Conservation (phyloP, 2,888 invertebrate species). For the Ectropis crepuscularia region DNA sequence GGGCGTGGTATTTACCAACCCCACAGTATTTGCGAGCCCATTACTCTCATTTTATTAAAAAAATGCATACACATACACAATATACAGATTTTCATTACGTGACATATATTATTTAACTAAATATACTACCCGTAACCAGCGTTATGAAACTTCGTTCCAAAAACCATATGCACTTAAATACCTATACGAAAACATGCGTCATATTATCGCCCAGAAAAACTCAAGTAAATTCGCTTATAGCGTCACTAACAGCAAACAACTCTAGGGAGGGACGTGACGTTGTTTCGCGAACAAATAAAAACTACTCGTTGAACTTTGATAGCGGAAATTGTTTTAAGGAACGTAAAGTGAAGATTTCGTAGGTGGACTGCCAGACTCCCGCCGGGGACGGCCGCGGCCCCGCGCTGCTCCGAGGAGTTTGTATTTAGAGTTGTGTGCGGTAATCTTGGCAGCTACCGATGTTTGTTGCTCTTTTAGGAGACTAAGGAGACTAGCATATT, state of each 20-base stretch:
- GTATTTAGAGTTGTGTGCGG: too few relatives aligned
- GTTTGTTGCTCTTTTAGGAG: too few relatives aligned
- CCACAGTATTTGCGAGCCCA: too few relatives aligned
- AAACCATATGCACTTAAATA: neutral
- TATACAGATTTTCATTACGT: too few relatives aligned
- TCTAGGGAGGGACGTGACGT: constrained; percentile 67
- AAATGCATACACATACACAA: too few relatives aligned
- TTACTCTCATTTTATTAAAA: too few relatives aligned
- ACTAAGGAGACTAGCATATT: too few relatives aligned
- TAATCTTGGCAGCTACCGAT: too few relatives aligned
- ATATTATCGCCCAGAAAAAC: constrained; percentile 58
- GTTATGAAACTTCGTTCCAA: neutral
- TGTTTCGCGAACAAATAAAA: constrained; percentile 65
- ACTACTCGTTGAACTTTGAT: constrained; percentile 71
- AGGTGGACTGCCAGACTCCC: constrained; percentile 54
- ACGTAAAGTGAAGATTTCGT: constrained; percentile 66
- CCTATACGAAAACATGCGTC: constrained; percentile 21
- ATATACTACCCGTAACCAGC: neutral
- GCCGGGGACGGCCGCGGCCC: constrained; percentile 28
- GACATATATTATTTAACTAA: neutral
- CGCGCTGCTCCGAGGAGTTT: too few relatives aligned
- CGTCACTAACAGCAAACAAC: constrained; percentile 70
- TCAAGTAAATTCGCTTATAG: constrained; percentile 72
- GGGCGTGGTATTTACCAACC: too few relatives aligned
- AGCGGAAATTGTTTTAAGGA: constrained; percentile 75